These are phyloP conservation scores for Pedetes capensis DNA, from an alignment of 2,113 vertebrate species.

Conservation along the genomic window DNA sequence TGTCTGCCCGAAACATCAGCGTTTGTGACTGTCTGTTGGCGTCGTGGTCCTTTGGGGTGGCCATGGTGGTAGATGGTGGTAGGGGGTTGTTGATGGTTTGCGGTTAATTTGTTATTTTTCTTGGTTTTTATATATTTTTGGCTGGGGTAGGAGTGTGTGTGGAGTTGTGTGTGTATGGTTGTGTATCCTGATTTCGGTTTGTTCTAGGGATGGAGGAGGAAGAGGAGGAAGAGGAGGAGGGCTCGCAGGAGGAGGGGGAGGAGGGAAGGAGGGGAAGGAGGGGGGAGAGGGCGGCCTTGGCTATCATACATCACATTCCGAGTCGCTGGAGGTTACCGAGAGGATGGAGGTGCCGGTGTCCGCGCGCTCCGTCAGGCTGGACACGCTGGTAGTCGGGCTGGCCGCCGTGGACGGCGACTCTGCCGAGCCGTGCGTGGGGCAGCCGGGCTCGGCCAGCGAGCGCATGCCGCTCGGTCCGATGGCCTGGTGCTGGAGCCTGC, in stretches of 20 bases:
- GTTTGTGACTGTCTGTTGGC: slow-evolving; percentile 87
- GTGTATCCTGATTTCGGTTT: slow-evolving; percentile 80
- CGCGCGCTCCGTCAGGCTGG: slow-evolving; percentile 96
- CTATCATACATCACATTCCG: slow-evolving; percentile 99
- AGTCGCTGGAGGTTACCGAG: slow-evolving; percentile 99
- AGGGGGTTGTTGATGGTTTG: slow-evolving; percentile 77
- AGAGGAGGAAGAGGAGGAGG: slow-evolving; percentile 60
- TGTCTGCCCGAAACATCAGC: slow-evolving; percentile 87
- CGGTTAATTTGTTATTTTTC: slow-evolving; percentile 76
- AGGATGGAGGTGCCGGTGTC: slow-evolving; percentile 98
- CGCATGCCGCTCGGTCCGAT: slow-evolving; percentile 98
- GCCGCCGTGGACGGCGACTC: slow-evolving; percentile 98
- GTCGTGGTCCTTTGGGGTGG: slow-evolving; percentile 87
- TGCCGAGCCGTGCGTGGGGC: slow-evolving; percentile 97
- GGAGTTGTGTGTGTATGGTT: slow-evolving; percentile 60
- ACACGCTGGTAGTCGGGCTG: slow-evolving; percentile 98
- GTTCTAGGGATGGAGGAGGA: slow-evolving; percentile 69
- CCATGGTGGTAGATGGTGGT: slow-evolving; percentile 73
- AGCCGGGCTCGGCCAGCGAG: slow-evolving; percentile 96
- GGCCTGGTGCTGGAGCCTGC: slow-evolving; percentile 98
- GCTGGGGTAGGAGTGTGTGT: slow-evolving; percentile 57
- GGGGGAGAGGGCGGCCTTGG: slow-evolving; percentile 75
- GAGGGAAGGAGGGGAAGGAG: slow-evolving; percentile 10
- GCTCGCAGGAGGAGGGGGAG: slow-evolving; percentile 46
- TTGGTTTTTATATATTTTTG: slow-evolving; percentile 73